Percentiles rank a stretch among this genome's conserved stretches.
phyloP scores from a whole-genome alignment of 2,797 vertebrate species.

The Eremophila alpestris region DNA sequence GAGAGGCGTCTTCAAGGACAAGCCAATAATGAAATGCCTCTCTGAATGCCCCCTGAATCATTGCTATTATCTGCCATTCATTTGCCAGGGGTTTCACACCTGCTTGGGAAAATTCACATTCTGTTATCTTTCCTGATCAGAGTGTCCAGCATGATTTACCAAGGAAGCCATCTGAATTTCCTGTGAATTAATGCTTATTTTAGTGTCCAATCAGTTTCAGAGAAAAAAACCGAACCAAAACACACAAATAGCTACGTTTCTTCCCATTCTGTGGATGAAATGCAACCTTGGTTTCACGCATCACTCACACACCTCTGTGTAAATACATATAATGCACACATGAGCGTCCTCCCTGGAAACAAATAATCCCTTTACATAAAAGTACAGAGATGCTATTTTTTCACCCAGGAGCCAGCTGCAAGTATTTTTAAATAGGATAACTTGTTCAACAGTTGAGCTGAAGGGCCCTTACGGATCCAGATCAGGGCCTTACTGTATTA shows the following conservation, averaged over 20 bases:
- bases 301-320: background rate
- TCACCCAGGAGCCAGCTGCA: background rate
- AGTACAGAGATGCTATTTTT: background rate
- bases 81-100: background rate
- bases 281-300: background rate
- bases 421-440: background rate
- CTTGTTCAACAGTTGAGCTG: background rate
- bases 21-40: background rate
- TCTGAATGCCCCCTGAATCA: background rate
- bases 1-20: background rate
- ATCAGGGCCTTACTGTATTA: background rate
- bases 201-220: background rate
- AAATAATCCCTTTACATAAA: background rate
- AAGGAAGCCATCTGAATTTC: background rate
- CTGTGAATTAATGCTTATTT: background rate
- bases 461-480: background rate
- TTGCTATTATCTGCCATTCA: background rate
- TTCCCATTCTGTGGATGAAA: background rate
- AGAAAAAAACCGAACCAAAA: accelerated
- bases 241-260: background rate
- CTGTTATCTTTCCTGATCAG: background rate
- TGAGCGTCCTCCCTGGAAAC: background rate
- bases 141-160: background rate
- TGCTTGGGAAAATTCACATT: background rate
- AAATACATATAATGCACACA: background rate